These are phyloP conservation scores for Liasis olivaceus DNA, from an alignment of 2,797 vertebrate genomes.

Conservation along the genomic window DNA sequence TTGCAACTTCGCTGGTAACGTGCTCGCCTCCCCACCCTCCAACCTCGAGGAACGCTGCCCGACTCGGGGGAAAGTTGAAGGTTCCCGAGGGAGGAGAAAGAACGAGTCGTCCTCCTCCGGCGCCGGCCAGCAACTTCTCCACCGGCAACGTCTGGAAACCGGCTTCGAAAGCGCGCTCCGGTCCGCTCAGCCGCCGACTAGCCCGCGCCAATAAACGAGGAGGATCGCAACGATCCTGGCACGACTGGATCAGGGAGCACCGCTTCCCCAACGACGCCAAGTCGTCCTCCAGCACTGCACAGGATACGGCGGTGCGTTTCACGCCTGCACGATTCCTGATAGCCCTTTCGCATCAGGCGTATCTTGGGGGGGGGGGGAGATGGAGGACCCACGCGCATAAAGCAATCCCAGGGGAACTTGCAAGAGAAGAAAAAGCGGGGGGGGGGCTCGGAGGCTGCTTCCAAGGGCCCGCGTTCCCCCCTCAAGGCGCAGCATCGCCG, in stretches of 20 bases:
- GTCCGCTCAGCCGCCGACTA: not conserved
- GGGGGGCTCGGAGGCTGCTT: not conserved
- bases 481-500: not conserved
- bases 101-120: too few relatives aligned
- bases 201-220: not conserved
- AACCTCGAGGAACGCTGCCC: not conserved
- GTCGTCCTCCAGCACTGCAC: not conserved
- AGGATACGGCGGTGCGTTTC: not conserved
- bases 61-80: not conserved
- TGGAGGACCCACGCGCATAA: not conserved
- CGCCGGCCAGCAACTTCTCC: too few relatives aligned
- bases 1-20: not conserved
- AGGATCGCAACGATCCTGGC: not conserved
- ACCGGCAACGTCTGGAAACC: not conserved
- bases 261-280: not conserved
- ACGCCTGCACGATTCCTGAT: not conserved
- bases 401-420: not conserved
- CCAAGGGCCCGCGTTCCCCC: too few relatives aligned
- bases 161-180: not conserved
- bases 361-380: not conserved
- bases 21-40: not conserved
- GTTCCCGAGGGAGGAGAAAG: not conserved
- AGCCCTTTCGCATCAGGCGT: not conserved
- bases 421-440: too few relatives aligned
- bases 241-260: too few relatives aligned